These are phyloP conservation scores for Artibeus lituratus DNA, from an alignment of 2,797 vertebrate species.

Conservation along the genomic window DNA sequence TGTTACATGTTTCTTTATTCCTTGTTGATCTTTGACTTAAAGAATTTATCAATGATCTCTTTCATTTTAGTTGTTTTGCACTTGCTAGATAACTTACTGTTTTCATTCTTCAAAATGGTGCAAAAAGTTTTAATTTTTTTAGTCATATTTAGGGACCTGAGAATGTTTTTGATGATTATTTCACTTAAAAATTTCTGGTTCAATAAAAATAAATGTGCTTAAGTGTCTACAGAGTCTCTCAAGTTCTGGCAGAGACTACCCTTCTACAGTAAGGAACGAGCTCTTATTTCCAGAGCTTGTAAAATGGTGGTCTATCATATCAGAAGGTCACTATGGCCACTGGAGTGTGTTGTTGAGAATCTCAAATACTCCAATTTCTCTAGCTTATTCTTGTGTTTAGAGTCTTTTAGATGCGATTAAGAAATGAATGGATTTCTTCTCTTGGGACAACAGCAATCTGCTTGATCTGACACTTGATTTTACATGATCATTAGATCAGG, in stretches of 20 bases:
- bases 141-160: background rate
- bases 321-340: background rate
- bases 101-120: background rate
- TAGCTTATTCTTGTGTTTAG: background rate
- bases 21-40: background rate
- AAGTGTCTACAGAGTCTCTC: background rate
- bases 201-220: background rate
- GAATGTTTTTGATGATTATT: background rate
- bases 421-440: background rate
- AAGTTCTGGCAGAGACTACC: background rate
- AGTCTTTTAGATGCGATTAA: background rate
- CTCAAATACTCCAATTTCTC: background rate
- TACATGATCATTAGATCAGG: background rate
- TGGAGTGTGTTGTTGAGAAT: background rate
- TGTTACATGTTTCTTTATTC: background rate
- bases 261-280: background rate
- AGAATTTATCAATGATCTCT: background rate
- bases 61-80: background rate
- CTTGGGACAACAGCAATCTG: background rate
- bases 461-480: slow-evolving; percentile 20
- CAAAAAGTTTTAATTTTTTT: background rate
- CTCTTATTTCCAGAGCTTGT: background rate
- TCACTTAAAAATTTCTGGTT: background rate
- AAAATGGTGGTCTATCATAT: background rate
- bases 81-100: background rate